Conservation (phyloP, 2,797 vertebrate species). For the Gastrophryne carolinensis region DNA sequence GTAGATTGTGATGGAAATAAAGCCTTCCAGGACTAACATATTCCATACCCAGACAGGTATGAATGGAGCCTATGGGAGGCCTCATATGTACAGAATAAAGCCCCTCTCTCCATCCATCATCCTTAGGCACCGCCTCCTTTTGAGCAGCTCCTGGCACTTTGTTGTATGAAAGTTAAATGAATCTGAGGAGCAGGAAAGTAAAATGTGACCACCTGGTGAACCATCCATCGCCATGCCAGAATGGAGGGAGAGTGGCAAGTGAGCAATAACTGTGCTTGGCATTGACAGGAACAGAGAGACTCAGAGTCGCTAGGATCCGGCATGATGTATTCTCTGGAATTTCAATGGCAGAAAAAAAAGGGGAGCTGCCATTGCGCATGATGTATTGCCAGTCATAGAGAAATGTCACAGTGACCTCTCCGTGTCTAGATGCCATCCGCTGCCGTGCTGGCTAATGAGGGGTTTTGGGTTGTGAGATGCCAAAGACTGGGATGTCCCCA, state of each 20-base stretch:
- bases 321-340: not conserved
- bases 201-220: not conserved
- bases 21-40: too few relatives aligned
- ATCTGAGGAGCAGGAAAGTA: not conserved
- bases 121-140: not conserved
- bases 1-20: too few relatives aligned
- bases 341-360: not conserved
- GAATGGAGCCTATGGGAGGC: too few relatives aligned
- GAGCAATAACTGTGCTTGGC: slow-evolving; percentile 19
- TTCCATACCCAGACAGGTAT: too few relatives aligned
- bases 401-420: not conserved
- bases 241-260: slow-evolving; percentile 10
- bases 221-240: not conserved
- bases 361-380: not conserved
- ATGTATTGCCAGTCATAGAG: not conserved
- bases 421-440: not conserved
- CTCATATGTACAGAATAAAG: too few relatives aligned
- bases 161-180: not conserved
- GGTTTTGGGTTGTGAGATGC: too few relatives aligned
- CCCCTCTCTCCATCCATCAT: not conserved
- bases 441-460: not conserved
- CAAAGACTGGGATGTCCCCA: too few relatives aligned
- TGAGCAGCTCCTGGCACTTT: not conserved
- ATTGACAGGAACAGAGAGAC: not conserved
- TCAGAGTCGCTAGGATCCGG: not conserved